phyloP scores from a whole-genome alignment of 1,140 invertebrate genomes.

The Drusus annulatus region DNA sequence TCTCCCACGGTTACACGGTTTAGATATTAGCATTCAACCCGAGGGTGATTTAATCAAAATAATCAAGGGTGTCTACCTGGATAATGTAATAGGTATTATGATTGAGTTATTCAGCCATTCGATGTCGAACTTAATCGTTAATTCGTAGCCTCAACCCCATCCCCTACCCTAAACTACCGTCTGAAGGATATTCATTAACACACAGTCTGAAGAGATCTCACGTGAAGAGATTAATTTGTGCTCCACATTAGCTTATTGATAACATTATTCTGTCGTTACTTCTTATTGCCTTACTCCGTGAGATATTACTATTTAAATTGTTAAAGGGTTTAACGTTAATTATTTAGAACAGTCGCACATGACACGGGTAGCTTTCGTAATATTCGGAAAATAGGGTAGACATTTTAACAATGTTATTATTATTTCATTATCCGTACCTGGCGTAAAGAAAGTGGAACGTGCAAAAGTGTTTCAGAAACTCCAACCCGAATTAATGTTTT shows the following conservation, averaged over 20 bases:
- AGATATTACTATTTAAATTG: slow-evolving; percentile 7
- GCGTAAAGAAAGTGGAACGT: no score
- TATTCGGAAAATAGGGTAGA: no score
- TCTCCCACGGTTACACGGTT: slow-evolving; percentile 5
- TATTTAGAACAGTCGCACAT: not conserved
- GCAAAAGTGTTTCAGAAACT: no score
- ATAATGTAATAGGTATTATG: slow-evolving; percentile 33
- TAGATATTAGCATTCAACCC: slow-evolving; percentile 41
- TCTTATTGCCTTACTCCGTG: not conserved
- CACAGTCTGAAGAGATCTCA: not conserved
- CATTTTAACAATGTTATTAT: no score
- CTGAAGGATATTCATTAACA: slow-evolving; percentile 43
- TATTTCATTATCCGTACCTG: no score
- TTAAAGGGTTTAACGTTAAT: slow-evolving; percentile 2
- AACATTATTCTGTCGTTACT: slow-evolving; percentile 18
- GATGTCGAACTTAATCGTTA: slow-evolving; percentile 43
- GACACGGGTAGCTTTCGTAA: not conserved
- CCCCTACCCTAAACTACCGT: not conserved
- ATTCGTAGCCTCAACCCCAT: slow-evolving; percentile 32
- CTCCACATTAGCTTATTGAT: slow-evolving; percentile 13
- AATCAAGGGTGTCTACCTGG: slow-evolving; percentile 46
- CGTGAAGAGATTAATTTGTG: not conserved
- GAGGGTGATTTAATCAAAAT: slow-evolving; percentile 52
- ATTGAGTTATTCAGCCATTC: slow-evolving; percentile 36
- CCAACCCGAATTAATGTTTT: no score